phyloP scores from a whole-genome alignment of 2,888 invertebrate genomes.

The Pseudococcus jackbeardsleyi region DNA sequence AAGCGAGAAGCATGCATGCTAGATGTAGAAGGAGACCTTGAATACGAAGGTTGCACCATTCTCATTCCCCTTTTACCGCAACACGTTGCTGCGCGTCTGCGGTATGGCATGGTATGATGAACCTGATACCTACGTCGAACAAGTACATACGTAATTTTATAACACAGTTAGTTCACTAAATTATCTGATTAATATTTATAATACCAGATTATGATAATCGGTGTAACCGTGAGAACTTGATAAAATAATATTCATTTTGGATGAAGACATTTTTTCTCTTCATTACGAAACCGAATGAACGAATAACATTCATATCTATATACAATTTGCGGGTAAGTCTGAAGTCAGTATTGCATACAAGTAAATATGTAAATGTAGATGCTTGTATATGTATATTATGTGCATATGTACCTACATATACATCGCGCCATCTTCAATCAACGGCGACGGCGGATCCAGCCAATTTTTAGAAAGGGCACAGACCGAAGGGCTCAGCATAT shows the following conservation, averaged over 20 bases:
- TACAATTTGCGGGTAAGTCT: too few relatives aligned
- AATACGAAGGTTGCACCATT: constrained; percentile 18
- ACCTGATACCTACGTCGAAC: constrained; percentile 31
- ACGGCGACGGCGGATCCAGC: too few relatives aligned
- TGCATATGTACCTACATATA: too few relatives aligned
- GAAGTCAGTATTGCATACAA: too few relatives aligned
- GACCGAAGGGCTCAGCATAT: too few relatives aligned
- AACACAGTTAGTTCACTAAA: constrained; percentile 21
- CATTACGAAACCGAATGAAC: neutral
- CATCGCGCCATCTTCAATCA: too few relatives aligned
- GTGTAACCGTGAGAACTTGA: constrained; percentile 35
- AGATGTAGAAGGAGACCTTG: neutral
- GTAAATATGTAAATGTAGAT: too few relatives aligned
- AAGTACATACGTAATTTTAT: constrained; percentile 27
- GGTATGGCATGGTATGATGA: neutral
- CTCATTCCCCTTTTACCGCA: constrained; percentile 2
- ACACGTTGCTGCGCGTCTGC: neutral
- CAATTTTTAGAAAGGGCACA: too few relatives aligned
- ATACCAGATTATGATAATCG: constrained; percentile 36
- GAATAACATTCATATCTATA: neutral
- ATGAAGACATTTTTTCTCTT: constrained; percentile 8
- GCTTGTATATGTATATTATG: too few relatives aligned
- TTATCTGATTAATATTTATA: constrained; percentile 44
- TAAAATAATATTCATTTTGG: constrained; percentile 18
- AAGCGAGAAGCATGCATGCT: neutral